Base-by-base conservation (phyloP, 2,888 invertebrate species). In the Mesopsocus fuscifrons region DNA sequence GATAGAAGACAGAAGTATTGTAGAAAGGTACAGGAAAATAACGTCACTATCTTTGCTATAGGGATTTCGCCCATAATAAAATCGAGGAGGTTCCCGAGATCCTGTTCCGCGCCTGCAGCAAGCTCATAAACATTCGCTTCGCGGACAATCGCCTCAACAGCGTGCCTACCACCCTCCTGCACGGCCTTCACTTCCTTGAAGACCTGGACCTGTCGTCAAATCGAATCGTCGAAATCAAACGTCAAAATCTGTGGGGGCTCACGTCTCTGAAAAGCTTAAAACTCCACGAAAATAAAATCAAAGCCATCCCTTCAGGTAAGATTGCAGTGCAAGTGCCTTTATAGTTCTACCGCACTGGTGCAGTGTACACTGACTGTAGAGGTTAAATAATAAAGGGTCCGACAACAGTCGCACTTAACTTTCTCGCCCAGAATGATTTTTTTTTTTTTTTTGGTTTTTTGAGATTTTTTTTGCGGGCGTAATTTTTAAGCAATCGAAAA, bases 121-220 rank as follows among this genome's bases (percentile, higher is more conserved):
- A 65, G 46, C 56, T 81, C 17, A 70, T 71, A 50, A 68, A 71
- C 3, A 60, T 80, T 3, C 74, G 76, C 51, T 59, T 81, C 38
- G 76, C 79, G 1, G 69, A 72, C 51, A 82, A 82, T 54, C 64
- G 65, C 46, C 56, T 82, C 13, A 59, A 62, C 41, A 64, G 66
- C 17, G 59, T 78, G 38, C 72, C 73, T 1, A 66, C 68, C 18
- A 65, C 64, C 17, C 56, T 72, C 18, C 74, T 81, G 45, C 54
- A 64, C 1, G 69, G 69, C 3, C 61, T 77, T 20, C 58, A 61
- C 6, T 64, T 67, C 2, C 57, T 83, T 15, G 69, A 72, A 51
- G 75, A 77, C 53, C 60, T 84, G 45, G 81, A 82, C 59, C 59
- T 82, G 16, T 74, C 75, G 3, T 70, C 68, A 45, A 83, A 83